phyloP scores from a whole-genome alignment of 2,113 vertebrate genomes.

The Ifrita kowaldi region DNA sequence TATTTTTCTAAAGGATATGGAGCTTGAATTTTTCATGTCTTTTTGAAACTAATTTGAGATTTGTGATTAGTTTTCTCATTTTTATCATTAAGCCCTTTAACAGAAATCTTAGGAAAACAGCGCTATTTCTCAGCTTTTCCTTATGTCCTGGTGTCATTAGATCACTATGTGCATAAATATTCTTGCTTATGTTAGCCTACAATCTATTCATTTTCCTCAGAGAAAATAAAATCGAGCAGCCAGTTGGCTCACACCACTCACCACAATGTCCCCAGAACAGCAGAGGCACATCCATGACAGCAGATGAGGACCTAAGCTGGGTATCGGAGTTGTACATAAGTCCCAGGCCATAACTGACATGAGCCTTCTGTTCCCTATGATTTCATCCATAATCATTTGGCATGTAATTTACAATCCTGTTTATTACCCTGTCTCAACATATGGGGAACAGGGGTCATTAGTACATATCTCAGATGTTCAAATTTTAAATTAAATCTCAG shows the following conservation, averaged over 20 bases:
- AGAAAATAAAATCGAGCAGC: neutral
- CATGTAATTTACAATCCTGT: neutral
- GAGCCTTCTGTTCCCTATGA: neutral
- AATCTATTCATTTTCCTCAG: neutral
- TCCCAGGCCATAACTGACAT: neutral
- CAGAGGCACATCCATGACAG: neutral
- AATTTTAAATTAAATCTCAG: constrained; percentile 5
- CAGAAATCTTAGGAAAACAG: neutral
- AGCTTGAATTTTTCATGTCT: neutral
- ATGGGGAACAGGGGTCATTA: neutral
- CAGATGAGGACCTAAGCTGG: neutral
- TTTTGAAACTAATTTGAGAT: neutral
- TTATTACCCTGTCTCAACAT: neutral
- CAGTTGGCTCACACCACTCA: neutral
- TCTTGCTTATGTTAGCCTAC: neutral
- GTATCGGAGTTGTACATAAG: neutral
- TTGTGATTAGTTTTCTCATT: neutral
- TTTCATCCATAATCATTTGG: neutral
- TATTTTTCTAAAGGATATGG: neutral
- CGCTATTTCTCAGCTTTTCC: neutral
- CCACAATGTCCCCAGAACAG: neutral
- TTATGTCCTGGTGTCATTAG: neutral
- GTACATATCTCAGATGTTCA: neutral
- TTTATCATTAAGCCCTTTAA: neutral
- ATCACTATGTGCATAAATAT: neutral